phyloP scores from a whole-genome alignment of 1,140 invertebrate species.

The Orussus abietinus region DNA sequence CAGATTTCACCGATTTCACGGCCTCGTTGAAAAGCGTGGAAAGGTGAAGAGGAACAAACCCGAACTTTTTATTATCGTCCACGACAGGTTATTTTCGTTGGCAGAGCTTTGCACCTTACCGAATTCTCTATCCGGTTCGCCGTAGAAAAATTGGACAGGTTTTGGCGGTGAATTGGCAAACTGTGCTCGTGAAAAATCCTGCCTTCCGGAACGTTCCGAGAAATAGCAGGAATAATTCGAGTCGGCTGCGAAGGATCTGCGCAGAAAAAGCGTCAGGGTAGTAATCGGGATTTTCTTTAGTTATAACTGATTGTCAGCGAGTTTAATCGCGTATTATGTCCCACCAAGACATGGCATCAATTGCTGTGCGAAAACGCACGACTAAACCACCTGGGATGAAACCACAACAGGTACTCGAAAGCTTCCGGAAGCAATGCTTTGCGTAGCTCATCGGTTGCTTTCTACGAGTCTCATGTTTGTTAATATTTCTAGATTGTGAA shows the following conservation, averaged over 20 bases:
- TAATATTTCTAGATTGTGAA: slow-evolving; percentile 65
- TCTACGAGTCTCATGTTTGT: slow-evolving; percentile 10
- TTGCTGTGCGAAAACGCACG: slow-evolving; percentile 77
- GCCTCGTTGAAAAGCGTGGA: no score
- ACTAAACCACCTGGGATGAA: slow-evolving; percentile 84
- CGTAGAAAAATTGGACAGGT: no score
- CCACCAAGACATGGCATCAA: slow-evolving; percentile 89
- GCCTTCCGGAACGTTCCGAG: slow-evolving; percentile 26
- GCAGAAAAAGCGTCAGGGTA: slow-evolving; percentile 4
- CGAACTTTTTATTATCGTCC: no score
- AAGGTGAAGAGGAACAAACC: no score
- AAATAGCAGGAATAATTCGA: slow-evolving; percentile 17
- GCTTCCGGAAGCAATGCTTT: slow-evolving; percentile 2
- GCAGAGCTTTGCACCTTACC: no score
- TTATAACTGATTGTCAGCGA: slow-evolving; percentile 3
- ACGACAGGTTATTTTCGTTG: no score
- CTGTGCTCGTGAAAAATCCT: no score
- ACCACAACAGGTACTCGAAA: slow-evolving; percentile 75
- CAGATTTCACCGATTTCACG: no score
- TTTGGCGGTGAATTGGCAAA: no score
- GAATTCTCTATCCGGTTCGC: no score
- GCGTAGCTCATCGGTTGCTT: slow-evolving; percentile 1
- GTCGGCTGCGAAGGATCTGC: slow-evolving; percentile 19
- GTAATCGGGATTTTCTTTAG: slow-evolving; percentile 11
- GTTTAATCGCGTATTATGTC: slow-evolving; percentile 55